Percentiles rank a stretch among this genome's conserved stretches.
Conservation (phyloP, 2,113 vertebrate genomes). For the Abramis brama region DNA sequence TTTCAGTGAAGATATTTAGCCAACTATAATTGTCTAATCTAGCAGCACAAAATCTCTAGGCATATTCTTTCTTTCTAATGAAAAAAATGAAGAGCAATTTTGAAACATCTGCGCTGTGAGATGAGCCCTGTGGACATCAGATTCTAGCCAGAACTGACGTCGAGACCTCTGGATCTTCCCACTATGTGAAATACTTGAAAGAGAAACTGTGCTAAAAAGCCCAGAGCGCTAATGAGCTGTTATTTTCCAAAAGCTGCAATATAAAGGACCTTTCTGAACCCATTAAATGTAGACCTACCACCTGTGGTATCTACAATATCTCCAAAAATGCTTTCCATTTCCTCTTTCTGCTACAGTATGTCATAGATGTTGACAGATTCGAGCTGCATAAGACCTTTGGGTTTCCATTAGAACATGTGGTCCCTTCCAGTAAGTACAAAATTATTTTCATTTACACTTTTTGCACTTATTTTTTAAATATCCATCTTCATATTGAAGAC, state of each 20-base stretch:
- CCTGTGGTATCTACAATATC: constrained; percentile 18
- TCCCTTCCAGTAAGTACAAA: not conserved
- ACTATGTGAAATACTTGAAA: constrained; percentile 4
- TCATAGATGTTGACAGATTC: constrained; percentile 13
- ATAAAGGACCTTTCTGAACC: not conserved
- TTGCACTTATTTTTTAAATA: not conserved
- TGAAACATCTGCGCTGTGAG: constrained; percentile 21
- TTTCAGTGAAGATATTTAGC: not conserved
- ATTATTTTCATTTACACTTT: not conserved
- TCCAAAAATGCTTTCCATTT: constrained; percentile 19
- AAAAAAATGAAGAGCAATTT: constrained; percentile 7
- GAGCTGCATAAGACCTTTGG: not conserved
- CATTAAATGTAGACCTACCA: not conserved
- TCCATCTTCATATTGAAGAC: not conserved
- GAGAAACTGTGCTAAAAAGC: constrained; percentile 5
- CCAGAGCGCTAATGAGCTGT: constrained; percentile 12
- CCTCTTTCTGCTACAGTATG: constrained; percentile 15
- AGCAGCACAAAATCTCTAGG: not conserved
- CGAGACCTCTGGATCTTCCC: constrained; percentile 7
- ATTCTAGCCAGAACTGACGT: constrained; percentile 8
- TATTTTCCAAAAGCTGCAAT: constrained; percentile 29
- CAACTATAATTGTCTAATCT: not conserved
- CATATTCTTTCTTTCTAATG: not conserved
- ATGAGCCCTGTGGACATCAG: constrained; percentile 6
- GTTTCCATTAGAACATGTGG: constrained; percentile 19